Percentiles rank a stretch among this genome's conserved stretches.
phyloP scores from a whole-genome alignment of 2,797 vertebrate genomes.

The Chiloscyllium punctatum region DNA sequence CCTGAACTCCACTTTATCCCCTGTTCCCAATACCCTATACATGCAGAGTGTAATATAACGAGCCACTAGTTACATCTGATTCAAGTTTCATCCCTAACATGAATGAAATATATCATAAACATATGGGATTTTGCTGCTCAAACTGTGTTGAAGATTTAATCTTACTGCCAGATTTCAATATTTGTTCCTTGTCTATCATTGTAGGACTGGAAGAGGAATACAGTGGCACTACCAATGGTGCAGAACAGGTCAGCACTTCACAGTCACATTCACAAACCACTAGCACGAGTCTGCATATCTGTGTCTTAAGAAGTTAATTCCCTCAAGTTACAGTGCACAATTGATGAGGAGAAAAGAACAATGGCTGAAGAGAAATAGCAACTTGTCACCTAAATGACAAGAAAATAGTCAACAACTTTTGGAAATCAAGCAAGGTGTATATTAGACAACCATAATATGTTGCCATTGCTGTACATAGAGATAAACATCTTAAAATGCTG shows the following conservation, averaged over 20 bases:
- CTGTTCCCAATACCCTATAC: too few relatives aligned
- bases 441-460: neutral
- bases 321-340: neutral
- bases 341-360: neutral
- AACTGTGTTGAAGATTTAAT: too few relatives aligned
- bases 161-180: too few relatives aligned
- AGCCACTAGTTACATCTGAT: too few relatives aligned
- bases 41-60: too few relatives aligned
- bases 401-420: neutral
- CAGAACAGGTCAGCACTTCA: neutral
- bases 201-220: neutral
- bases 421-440: neutral
- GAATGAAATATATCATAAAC: too few relatives aligned
- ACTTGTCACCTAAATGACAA: neutral
- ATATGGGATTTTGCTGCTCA: too few relatives aligned
- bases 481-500: neutral
- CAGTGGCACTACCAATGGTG: neutral
- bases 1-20: too few relatives aligned
- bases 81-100: too few relatives aligned
- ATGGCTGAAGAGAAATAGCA: neutral
- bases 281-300: neutral
- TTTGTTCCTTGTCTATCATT: too few relatives aligned
- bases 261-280: neutral
- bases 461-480: too few relatives aligned
- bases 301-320: neutral